Conservation (phyloP, 2,888 invertebrate genomes). For the Machimus atricapillus region DNA sequence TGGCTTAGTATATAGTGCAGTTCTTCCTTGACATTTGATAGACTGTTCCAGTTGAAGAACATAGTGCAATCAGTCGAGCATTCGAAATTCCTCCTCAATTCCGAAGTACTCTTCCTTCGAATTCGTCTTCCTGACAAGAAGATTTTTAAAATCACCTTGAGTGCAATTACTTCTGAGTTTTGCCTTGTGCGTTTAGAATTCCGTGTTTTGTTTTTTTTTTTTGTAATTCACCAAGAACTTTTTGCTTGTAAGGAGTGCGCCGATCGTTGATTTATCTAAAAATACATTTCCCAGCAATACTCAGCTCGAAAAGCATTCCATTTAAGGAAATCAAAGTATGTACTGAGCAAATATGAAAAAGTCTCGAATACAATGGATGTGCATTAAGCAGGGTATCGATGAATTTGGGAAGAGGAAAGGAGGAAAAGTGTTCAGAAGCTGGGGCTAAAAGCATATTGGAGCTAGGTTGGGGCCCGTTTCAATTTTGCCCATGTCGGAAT, state of each 20-base stretch:
- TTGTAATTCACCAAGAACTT: not conserved
- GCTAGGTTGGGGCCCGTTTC: not conserved
- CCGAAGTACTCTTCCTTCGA: not conserved
- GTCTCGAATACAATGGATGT: not conserved
- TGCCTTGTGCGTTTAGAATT: not conserved
- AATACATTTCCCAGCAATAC: not conserved
- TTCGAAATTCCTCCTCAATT: not conserved
- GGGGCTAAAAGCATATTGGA: not conserved
- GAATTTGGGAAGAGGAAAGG: not conserved
- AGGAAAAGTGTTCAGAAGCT: not conserved
- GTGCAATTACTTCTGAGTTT: not conserved
- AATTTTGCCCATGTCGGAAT: not conserved
- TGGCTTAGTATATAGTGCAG: not conserved
- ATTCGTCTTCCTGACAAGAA: not conserved
- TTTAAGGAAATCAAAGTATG: not conserved
- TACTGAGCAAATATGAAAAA: not conserved
- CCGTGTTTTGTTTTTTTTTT: too few relatives aligned
- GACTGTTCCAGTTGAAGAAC: not conserved
- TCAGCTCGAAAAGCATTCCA: not conserved
- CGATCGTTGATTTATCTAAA: not conserved
- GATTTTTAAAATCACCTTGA: not conserved
- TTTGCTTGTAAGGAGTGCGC: not conserved
- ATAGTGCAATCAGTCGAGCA: not conserved
- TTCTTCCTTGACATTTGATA: not conserved
- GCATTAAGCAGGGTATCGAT: not conserved